Conservation (phyloP, 2,113 vertebrate species). For the Cyanoliseus patagonus region DNA sequence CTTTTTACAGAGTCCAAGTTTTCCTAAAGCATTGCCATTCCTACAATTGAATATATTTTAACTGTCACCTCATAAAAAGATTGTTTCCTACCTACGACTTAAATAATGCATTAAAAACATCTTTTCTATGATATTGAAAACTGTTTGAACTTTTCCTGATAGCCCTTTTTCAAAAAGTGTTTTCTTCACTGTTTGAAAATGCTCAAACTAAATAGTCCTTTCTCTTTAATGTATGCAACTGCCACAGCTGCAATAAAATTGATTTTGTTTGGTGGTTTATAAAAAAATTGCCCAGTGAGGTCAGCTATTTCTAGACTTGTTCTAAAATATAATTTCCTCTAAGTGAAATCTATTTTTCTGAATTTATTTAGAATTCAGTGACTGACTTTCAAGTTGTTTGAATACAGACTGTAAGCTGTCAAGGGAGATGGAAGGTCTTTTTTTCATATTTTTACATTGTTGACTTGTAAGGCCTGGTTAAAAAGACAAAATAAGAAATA, state of each 20-base stretch:
- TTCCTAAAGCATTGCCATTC: neutral
- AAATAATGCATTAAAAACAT: neutral
- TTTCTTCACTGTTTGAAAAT: neutral
- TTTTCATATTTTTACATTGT: neutral
- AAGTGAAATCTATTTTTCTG: neutral
- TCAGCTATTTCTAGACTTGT: neutral
- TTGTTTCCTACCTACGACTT: neutral
- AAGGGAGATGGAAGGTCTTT: neutral
- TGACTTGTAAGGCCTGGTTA: neutral
- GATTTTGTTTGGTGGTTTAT: neutral
- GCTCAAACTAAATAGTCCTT: neutral
- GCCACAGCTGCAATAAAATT: neutral
- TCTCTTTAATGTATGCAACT: neutral
- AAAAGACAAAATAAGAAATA: neutral
- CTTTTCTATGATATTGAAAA: neutral
- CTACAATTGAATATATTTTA: neutral
- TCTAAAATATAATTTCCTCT: neutral
- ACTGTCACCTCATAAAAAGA: neutral
- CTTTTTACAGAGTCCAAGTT: neutral
- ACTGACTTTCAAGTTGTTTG: neutral
- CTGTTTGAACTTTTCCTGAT: neutral
- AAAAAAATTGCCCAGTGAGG: neutral
- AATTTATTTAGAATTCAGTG: neutral
- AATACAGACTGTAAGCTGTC: neutral
- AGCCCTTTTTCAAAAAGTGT: neutral